These are phyloP conservation scores for Acanthisitta chloris DNA, from an alignment of 2,113 vertebrate species.

Conservation along the genomic window DNA sequence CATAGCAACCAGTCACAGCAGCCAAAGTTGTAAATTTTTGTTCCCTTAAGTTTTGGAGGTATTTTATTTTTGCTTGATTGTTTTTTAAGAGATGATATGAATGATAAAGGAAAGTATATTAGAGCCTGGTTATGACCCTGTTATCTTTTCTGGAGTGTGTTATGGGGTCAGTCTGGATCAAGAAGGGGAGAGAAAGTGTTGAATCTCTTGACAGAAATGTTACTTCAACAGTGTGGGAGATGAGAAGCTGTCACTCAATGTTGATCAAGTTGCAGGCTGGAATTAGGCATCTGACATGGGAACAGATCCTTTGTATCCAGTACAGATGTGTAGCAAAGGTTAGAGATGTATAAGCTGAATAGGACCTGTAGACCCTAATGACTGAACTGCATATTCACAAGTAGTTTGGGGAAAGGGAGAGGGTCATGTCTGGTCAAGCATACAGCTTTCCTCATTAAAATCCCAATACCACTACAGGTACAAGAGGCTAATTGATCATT, in stretches of 20 bases:
- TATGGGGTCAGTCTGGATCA: background rate
- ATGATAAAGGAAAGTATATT: background rate
- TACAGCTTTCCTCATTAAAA: background rate
- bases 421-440: background rate
- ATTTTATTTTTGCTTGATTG: background rate
- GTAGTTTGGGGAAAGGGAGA: background rate
- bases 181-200: background rate
- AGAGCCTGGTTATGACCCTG: background rate
- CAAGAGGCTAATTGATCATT: background rate
- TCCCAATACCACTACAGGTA: background rate
- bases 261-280: background rate
- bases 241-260: background rate
- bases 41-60: background rate
- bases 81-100: background rate
- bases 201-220: background rate
- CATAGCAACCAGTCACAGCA: background rate
- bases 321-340: background rate
- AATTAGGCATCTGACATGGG: background rate
- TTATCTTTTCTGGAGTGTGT: background rate
- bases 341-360: background rate
- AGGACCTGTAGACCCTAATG: background rate
- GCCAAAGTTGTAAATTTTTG: background rate
- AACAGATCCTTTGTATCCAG: background rate
- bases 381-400: background rate
- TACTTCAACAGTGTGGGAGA: background rate